Conservation (phyloP, 2,113 vertebrate genomes). For the Cyprinodon variegatus region DNA sequence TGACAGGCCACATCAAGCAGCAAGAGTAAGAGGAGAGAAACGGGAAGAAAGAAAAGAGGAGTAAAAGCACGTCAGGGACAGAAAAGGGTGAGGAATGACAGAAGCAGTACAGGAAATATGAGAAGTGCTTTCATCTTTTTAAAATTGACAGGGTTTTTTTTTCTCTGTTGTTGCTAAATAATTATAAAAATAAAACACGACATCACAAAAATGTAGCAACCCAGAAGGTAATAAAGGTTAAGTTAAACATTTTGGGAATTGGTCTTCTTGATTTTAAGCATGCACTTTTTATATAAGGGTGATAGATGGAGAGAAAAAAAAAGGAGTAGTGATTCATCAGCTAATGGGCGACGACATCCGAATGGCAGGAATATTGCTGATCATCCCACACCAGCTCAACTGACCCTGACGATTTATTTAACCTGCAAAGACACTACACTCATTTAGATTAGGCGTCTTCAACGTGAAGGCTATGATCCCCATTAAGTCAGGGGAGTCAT, state of each 20-base stretch:
- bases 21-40: slow-evolving; percentile 36
- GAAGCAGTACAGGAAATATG: slow-evolving; percentile 47
- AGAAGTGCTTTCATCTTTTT: slow-evolving; percentile 13
- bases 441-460: no score
- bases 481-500: no score
- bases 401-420: neutral
- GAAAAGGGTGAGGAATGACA: slow-evolving; percentile 52
- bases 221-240: slow-evolving; percentile 25
- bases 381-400: neutral
- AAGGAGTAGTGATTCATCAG: no score
- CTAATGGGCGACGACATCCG: no score
- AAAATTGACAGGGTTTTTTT: neutral
- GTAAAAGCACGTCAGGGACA: slow-evolving; percentile 56
- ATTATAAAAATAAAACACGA: slow-evolving; percentile 9
- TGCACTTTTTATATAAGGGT: neutral
- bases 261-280: neutral
- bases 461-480: no score
- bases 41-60: slow-evolving; percentile 24
- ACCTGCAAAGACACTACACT: neutral
- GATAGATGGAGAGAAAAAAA: no score
- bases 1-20: slow-evolving; percentile 79
- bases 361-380: neutral
- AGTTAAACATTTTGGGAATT: slow-evolving; percentile 30
- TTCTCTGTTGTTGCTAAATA: slow-evolving; percentile 18
- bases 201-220: slow-evolving; percentile 23